Base-by-base conservation (phyloP, 1,140 invertebrate genomes). In the Proctacanthus coquilletti region DNA sequence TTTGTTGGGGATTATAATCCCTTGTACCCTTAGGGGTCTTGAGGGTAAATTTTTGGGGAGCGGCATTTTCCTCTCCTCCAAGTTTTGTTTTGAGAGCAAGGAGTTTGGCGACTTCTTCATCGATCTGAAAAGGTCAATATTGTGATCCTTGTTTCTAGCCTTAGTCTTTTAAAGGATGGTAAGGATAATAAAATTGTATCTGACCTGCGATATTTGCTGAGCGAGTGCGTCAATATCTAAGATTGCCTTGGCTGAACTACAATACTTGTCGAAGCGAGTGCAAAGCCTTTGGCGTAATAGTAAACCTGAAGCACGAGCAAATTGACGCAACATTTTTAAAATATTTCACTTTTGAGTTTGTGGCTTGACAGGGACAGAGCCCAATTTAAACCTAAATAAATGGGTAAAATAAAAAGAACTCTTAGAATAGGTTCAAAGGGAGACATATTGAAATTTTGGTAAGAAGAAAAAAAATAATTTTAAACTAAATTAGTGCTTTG, bases 11-110 rank as follows among this genome's bases (percentile, higher is more conserved):
- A 40, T 73, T 78, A 66, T 88, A 97, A 61, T 99, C 96, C 42
- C 91, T 68, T 0, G 95, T 98, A 2, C 96, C 96, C 66, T 98
- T 94, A 3, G 87, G 77, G 6, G 85, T 89, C 70, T 94, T 94
- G 21, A 93, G 74, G 3, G 71, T 74, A 52, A 91, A 83, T 55
- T 89, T 91, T 42, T 83, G 75, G 39, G 60, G 60, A 41, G 50
- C 47, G 18, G 50, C 50, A 39, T 64, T 60, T 41, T 75, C 71
- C 46, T 70, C 67, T 40, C 56, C 46, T 10, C 64, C 69, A 8
- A 87, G 48, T 53, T 80, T 72, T 14, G 77, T 72, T 68, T 92
- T 92, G 4, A 89, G 52, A 34, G 77, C 72, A 36, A 89, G 55
- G 17, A 92, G 64, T 53, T 86, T 87, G 3, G 72, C 63, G 9